Percentiles rank a stretch among this genome's conserved stretches.
phyloP scores from a whole-genome alignment of 2,113 vertebrate genomes.

The Limanda limanda region DNA sequence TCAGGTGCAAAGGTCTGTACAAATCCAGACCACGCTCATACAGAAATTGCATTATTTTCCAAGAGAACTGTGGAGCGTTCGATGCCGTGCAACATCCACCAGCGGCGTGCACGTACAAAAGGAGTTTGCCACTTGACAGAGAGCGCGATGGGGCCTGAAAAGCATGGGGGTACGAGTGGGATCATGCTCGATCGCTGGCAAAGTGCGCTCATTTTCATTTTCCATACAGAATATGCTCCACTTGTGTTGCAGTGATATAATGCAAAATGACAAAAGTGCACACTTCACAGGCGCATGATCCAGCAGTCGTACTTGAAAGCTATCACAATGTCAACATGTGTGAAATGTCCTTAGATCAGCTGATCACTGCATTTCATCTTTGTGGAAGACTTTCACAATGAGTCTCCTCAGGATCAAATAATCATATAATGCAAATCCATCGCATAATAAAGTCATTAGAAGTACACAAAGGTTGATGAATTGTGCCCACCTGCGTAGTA shows the following conservation, averaged over 20 bases:
- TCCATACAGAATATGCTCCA: slow-evolving; percentile 37
- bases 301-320: slow-evolving; percentile 51
- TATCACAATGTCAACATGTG: slow-evolving; percentile 28
- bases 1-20: slow-evolving; percentile 67
- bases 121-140: slow-evolving; percentile 66
- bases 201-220: slow-evolving; percentile 55
- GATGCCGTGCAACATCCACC: slow-evolving; percentile 60
- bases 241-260: slow-evolving; percentile 48
- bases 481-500: slow-evolving; percentile 37
- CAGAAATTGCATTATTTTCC: slow-evolving; percentile 66
- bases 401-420: slow-evolving; percentile 22
- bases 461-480: slow-evolving; percentile 42
- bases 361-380: slow-evolving; percentile 15
- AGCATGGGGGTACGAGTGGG: slow-evolving; percentile 54
- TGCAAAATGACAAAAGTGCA: slow-evolving; percentile 46
- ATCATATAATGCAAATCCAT: slow-evolving; percentile 33
- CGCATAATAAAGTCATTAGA: slow-evolving; percentile 45
- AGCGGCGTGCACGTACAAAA: slow-evolving; percentile 53
- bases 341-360: slow-evolving; percentile 24
- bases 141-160: slow-evolving; percentile 56
- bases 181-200: slow-evolving; percentile 50
- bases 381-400: slow-evolving; percentile 11
- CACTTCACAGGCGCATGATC: slow-evolving; percentile 42
- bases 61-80: slow-evolving; percentile 45
- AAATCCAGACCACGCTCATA: slow-evolving; percentile 57